Evolutionary conservation across 1,140 invertebrate species (phyloP).

Genomic region (Pentalonia nigronervosa): DNA sequence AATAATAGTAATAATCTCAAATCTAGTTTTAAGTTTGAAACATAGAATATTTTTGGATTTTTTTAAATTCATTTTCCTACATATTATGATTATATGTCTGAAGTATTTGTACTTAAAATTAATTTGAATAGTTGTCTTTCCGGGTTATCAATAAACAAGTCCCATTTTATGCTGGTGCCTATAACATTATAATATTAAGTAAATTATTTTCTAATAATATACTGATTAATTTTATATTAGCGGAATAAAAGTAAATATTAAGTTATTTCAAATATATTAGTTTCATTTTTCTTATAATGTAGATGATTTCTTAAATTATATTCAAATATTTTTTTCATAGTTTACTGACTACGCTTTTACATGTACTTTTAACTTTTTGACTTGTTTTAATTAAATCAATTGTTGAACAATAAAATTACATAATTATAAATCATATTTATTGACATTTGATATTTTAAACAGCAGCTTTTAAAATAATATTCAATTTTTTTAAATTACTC

Average conservation of each 20-base stretch:
- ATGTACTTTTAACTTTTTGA: too few species aligned
- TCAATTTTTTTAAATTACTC: too few species aligned
- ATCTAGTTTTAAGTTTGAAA: background rate
- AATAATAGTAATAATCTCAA: background rate
- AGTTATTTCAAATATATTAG: background rate
- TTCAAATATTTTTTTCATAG: too few species aligned
- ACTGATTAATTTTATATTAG: background rate
- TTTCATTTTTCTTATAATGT: background rate
- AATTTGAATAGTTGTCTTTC: background rate
- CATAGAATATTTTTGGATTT: background rate
- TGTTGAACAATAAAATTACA: too few species aligned
- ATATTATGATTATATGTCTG: background rate
- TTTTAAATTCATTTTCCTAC: background rate
- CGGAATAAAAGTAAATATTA: background rate
- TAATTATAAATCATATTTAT: too few species aligned
- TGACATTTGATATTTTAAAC: too few species aligned
- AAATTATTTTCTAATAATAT: background rate
- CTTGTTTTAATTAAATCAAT: too few species aligned
- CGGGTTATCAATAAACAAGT: background rate
- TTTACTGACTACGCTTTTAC: too few species aligned
- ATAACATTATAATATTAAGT: background rate
- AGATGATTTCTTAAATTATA: too few species aligned
- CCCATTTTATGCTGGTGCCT: background rate
- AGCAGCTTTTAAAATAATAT: too few species aligned
- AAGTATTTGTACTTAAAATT: background rate